A percentile compares a stretch with the other conserved stretches of the same genome.
Evolutionary conservation across 2,113 vertebrate species (phyloP).

Genomic region (Crypturellus undulatus): DNA sequence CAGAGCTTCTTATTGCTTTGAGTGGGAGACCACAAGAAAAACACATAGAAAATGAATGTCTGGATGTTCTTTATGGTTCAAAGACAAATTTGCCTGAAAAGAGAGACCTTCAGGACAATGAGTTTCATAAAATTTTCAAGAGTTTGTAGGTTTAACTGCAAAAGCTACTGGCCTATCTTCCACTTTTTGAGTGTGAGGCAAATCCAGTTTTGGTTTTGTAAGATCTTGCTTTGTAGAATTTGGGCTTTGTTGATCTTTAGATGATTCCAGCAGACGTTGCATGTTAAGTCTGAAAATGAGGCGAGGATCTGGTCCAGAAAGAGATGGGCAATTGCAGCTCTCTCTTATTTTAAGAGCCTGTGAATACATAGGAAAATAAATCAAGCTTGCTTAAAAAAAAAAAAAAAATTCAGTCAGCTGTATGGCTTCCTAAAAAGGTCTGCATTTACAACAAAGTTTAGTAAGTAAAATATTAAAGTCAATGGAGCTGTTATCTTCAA

Average conservation of each 20-base stretch:
- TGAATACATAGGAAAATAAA: slow-evolving; percentile 66
- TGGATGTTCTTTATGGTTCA: slow-evolving; percentile 29
- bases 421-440: neutral
- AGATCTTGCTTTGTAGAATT: slow-evolving; percentile 23
- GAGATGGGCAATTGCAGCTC: slow-evolving; percentile 86
- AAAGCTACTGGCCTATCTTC: slow-evolving; percentile 70
- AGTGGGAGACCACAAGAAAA: slow-evolving; percentile 16
- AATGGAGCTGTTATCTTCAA: neutral
- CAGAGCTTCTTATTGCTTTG: slow-evolving; percentile 7
- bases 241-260: slow-evolving; percentile 46
- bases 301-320: slow-evolving; percentile 89
- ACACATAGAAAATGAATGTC: neutral
- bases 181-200: slow-evolving; percentile 55
- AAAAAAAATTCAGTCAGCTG: neutral
- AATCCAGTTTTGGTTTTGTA: slow-evolving; percentile 62
- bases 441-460: neutral
- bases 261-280: slow-evolving; percentile 77
- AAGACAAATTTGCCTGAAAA: neutral
- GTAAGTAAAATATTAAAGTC: neutral
- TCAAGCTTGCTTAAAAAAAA: neutral
- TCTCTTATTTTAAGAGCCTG: slow-evolving; percentile 93
- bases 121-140: neutral
- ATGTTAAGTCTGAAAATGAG: slow-evolving; percentile 82
- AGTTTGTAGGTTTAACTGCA: slow-evolving; percentile 56
- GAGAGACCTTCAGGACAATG: neutral